phyloP scores from a whole-genome alignment of 2,888 invertebrate species.

The Cybosia mesomella region DNA sequence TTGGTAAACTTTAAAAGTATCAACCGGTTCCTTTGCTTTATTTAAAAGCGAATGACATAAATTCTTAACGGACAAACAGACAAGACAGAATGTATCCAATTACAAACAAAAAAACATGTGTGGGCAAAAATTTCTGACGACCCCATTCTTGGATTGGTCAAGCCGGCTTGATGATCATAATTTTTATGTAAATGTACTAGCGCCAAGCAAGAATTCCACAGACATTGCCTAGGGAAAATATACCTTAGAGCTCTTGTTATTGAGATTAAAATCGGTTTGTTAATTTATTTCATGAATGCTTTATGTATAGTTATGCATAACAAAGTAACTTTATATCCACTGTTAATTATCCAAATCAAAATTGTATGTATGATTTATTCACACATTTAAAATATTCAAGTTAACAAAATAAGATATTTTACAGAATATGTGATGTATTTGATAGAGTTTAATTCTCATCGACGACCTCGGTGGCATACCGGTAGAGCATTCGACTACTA shows the following conservation, averaged over 20 bases:
- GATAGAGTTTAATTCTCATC: too few relatives aligned
- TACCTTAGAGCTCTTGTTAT: background rate
- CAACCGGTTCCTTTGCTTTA: slow-evolving; percentile 44
- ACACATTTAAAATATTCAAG: slow-evolving; percentile 43
- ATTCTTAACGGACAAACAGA: slow-evolving; percentile 54
- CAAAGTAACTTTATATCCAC: slow-evolving; percentile 47
- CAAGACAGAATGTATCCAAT: slow-evolving; percentile 60
- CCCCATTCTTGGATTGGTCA: slow-evolving; percentile 57
- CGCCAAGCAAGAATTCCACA: slow-evolving; percentile 28
- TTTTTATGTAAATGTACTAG: slow-evolving; percentile 65
- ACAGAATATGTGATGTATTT: too few relatives aligned
- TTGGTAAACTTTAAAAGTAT: slow-evolving; percentile 47
- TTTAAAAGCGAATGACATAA: slow-evolving; percentile 60
- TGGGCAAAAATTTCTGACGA: slow-evolving; percentile 58
- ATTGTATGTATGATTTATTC: slow-evolving; percentile 53
- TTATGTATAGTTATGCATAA: slow-evolving; percentile 29
- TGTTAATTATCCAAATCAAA: slow-evolving; percentile 59
- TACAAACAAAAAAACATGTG: slow-evolving; percentile 59
- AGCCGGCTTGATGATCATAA: slow-evolving; percentile 60
- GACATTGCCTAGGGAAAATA: slow-evolving; percentile 27
- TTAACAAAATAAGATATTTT: slow-evolving; percentile 26
- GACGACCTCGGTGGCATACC: too few relatives aligned
- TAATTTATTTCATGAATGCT: slow-evolving; percentile 2
- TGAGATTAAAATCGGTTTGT: slow-evolving; percentile 4
- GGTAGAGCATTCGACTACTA: too few relatives aligned